These are phyloP conservation scores for Drosophila tropicalis DNA, from an alignment of 1,140 invertebrate genomes.

Conservation along the genomic window DNA sequence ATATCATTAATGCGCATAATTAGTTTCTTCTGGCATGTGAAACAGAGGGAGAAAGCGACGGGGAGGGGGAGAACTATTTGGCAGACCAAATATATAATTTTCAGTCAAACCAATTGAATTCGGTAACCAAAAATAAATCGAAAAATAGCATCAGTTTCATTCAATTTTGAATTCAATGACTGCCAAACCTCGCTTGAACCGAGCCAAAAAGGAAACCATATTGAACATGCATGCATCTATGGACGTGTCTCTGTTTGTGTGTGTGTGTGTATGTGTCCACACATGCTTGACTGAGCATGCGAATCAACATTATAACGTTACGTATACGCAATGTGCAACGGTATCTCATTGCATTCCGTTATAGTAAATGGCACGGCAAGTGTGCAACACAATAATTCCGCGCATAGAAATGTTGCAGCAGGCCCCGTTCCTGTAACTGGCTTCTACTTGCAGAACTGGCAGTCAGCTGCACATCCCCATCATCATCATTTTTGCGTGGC, in stretches of 20 bases:
- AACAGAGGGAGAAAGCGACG: neutral
- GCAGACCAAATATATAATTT: neutral
- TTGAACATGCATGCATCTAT: conserved; percentile 39
- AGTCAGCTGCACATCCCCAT: conserved; percentile 20
- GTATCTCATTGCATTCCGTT: conserved; percentile 66
- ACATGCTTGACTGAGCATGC: conserved; percentile 59
- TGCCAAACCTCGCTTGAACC: conserved; percentile 55
- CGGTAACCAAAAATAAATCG: conserved; percentile 21
- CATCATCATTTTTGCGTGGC: conserved; percentile 62
- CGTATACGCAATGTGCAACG: conserved; percentile 69
- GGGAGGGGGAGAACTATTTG: neutral
- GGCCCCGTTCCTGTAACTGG: neutral
- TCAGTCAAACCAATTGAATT: conserved; percentile 8
- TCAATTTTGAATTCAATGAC: conserved; percentile 56
- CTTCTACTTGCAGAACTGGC: conserved; percentile 5
- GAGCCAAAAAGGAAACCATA: conserved; percentile 51
- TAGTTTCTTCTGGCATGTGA: conserved; percentile 19
- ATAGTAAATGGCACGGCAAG: conserved; percentile 72
- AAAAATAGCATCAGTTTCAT: conserved; percentile 44
- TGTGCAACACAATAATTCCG: conserved; percentile 57
- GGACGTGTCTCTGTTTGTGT: conserved; percentile 16
- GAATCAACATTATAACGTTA: conserved; percentile 47
- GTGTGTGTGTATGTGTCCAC: conserved; percentile 5
- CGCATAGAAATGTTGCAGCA: conserved; percentile 37
- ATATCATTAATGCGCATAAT: conserved; percentile 77